Evolutionary conservation across 64 coral and sea anemone species (phyloP), one percentile per base, ranked within the genome.

Genomic region (Exaiptasia diaphana): DNA sequence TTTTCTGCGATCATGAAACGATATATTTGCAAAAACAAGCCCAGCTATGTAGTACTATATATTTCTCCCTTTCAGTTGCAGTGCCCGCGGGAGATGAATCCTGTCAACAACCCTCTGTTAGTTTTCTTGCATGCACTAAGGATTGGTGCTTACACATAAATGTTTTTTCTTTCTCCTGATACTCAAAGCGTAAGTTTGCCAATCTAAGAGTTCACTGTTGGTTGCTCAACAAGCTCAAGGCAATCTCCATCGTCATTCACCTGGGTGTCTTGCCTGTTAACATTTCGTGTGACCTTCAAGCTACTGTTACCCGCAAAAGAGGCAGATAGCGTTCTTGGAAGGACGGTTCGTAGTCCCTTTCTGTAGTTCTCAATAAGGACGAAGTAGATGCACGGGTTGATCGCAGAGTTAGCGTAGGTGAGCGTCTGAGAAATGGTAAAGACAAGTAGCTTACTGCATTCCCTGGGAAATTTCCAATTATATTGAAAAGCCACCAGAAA

Each of bases 331-430:
- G 39, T 73, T 23, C 69, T 73, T 12, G 69, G 69, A 4, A 73
- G 15, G 38, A 73, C 69, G 4, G 69, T 73, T 31, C 69, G 38
- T 40, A 73, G 69, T 43, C 69, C 69, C 38, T 73, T 73, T 25
- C 69, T 42, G 69, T 73, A 73, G 27, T 73, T 73, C 40, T 73
- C 69, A 13, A 73, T 30, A 35, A 73, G 38, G 69, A 73, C 44
- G 23, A 73, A 73, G 26, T 73, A 73, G 45, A 73, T 73, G 20
- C 38, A 45, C 15, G 69, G 69, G 14, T 73, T 73, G 41, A 73
- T 37, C 14, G 69, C 69, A 49, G 69, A 35, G 69, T 73, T 73
- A 25, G 69, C 38, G 36, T 40, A 73, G 39, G 69, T 73, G 17
- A 73, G n/a, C 8, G 45, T 24, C 41, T 73, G 69, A 46, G 36